Evolutionary conservation across 2,113 vertebrate genomes (phyloP).

Genomic region (Sebastes schlegelii): DNA sequence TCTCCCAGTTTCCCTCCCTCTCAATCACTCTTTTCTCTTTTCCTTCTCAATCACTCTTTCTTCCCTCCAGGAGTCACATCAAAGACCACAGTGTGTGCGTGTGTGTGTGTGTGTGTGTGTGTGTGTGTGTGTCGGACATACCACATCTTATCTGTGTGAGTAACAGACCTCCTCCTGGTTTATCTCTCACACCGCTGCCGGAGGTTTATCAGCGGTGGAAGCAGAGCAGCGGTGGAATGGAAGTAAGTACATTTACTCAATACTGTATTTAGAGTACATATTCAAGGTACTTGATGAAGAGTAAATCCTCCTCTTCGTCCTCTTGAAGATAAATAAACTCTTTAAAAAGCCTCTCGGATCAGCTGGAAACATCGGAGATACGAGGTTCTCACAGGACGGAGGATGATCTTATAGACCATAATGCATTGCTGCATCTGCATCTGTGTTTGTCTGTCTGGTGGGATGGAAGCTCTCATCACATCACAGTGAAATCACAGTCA

Average conservation of each 20-base stretch:
- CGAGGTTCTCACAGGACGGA: too few relatives aligned
- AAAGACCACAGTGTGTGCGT: slow-evolving; percentile 54
- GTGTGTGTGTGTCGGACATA: slow-evolving; percentile 47
- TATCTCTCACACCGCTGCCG: slow-evolving; percentile 44
- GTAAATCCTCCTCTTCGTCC: neutral
- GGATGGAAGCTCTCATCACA: too few relatives aligned
- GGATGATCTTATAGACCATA: too few relatives aligned
- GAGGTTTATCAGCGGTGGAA: slow-evolving; percentile 38
- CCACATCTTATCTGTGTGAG: slow-evolving; percentile 58
- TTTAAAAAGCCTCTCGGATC: neutral
- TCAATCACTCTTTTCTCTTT: slow-evolving; percentile 61
- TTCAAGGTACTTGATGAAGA: neutral
- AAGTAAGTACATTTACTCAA: neutral
- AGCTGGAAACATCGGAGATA: neutral
- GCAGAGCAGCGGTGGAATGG: neutral
- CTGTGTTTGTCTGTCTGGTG: too few relatives aligned
- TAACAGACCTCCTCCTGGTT: slow-evolving; percentile 60
- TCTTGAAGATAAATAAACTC: neutral
- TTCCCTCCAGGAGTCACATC: slow-evolving; percentile 68
- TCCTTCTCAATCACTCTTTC: slow-evolving; percentile 56
- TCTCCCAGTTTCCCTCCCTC: slow-evolving; percentile 49
- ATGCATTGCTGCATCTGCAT: too few relatives aligned
- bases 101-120: slow-evolving; percentile 30
- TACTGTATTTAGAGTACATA: neutral
- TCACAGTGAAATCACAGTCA: too few relatives aligned